Evolutionary conservation across 2,888 invertebrate genomes (phyloP).

Genomic region (Drosophila flavopinicola): DNA sequence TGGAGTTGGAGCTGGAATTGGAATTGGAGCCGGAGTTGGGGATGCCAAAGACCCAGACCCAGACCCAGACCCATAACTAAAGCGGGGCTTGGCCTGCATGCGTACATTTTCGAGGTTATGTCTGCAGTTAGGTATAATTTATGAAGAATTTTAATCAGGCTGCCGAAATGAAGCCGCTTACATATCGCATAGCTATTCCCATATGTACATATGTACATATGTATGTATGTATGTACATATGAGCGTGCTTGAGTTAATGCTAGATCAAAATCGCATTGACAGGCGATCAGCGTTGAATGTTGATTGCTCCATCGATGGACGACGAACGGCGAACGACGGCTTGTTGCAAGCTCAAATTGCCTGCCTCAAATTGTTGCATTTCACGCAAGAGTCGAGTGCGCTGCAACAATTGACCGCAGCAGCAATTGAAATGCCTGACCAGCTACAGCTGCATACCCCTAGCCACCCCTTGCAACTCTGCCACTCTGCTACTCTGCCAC

Average conservation of each 20-base stretch:
- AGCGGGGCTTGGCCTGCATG: conserved; percentile 21
- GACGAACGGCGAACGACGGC: conserved; percentile 18
- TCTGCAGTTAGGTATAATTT: conserved; percentile 36
- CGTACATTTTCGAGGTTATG: conserved; percentile 28
- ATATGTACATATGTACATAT: conserved; percentile 1
- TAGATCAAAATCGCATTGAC: conserved; percentile 59
- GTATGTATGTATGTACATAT: conserved; percentile 3
- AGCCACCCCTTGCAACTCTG: not conserved
- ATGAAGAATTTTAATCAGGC: conserved; percentile 57
- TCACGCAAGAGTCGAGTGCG: conserved; percentile 61
- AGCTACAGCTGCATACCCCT: conserved; percentile 1
- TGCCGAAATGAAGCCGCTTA: conserved; percentile 33
- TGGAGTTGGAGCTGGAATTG: not conserved
- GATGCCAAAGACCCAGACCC: not conserved
- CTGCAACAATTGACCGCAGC: conserved; percentile 17
- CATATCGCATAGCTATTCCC: conserved; percentile 7
- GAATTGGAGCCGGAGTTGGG: not conserved
- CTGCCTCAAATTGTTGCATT: conserved; percentile 73
- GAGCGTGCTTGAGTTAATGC: conserved; percentile 45
- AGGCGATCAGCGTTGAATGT: conserved; percentile 45
- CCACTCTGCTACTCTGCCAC: not conserved
- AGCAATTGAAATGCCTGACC: conserved; percentile 69
- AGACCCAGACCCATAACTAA: not conserved
- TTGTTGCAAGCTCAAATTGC: conserved; percentile 56
- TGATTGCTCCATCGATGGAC: conserved; percentile 29